A percentile compares a stretch with the other conserved stretches of the same genome.
Conservation (phyloP, 2,797 vertebrate genomes). For the Peromyscus attwateri region DNA sequence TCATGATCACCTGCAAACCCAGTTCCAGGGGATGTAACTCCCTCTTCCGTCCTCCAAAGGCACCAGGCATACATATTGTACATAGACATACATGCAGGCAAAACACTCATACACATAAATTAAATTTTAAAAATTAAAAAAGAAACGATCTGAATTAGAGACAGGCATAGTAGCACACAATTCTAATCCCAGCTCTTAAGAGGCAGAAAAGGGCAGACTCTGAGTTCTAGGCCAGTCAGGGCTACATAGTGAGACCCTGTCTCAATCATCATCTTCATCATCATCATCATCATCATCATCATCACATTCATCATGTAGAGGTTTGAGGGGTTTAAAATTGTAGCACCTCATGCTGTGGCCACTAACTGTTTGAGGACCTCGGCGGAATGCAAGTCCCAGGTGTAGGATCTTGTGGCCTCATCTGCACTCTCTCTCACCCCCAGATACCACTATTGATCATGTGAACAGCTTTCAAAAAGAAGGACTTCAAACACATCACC, state of each 20-base stretch:
- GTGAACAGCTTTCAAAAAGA: background rate
- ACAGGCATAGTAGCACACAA: background rate
- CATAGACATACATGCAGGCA: background rate
- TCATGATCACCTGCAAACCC: background rate
- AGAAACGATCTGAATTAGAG: background rate
- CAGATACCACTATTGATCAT: background rate
- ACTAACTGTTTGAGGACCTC: background rate
- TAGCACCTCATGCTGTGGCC: background rate
- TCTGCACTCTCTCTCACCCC: background rate
- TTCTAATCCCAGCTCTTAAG: background rate
- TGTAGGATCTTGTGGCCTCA: background rate
- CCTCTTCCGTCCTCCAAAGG: background rate
- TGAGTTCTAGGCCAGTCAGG: background rate
- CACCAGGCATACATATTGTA: background rate
- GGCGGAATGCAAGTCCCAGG: background rate
- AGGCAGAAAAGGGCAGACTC: background rate
- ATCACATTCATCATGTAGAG: background rate
- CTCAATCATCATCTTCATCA: background rate
- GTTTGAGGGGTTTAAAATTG: background rate
- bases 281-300: background rate
- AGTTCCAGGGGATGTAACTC: no score
- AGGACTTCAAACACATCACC: background rate
- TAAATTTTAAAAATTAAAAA: background rate
- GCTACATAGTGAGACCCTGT: background rate
- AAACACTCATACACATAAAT: background rate